Base-by-base conservation (phyloP, 2,797 vertebrate species). In the Tadarida brasiliensis region DNA sequence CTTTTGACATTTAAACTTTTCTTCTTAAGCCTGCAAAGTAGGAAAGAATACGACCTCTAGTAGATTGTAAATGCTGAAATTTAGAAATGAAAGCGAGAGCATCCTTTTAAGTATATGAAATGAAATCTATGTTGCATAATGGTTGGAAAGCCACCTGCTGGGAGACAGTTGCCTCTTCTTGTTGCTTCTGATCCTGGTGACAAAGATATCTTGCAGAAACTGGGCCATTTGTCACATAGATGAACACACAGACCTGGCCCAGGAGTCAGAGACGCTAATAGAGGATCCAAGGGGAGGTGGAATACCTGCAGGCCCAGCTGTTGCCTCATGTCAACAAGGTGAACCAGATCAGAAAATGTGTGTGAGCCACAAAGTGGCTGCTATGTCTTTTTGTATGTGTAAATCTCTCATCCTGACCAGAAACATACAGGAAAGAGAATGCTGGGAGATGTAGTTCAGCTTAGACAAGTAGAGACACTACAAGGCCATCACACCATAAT, bases 11-110 rank as follows among this genome's bases (percentile, higher is more conserved):
- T 88, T 88, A 74, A 89, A 77, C 30, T 39, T 86, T 85, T 61
- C 33, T 74, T 90, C 70, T 78, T 26, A 70, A 90, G 19, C 61
- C 71, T 67, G 59, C n/a, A 83, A 16, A 84, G 8, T 54, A 63
- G 26, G 56, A 61, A 68, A 78, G 57, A 56, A 95, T 24, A 57
- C 73, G 70, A 92, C 59, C 76, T 88, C 63, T 65, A 80, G 63
- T 22, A 61, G 10, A 57, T 54, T 77, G 3, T 54, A 73, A 90
- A 87, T 78, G 86, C 56, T 78, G 54, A 90, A 59, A 47, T 90
- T 67, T 82, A 61, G 61, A 94, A 83, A 82, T n/a, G 19, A 92
- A 91, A 90, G 28, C 57, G 35, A 44, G 19, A 54, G 39, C 22
- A 84, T 51, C 3, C 26, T 86, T 92, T 85, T 82, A 71, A 85